Evolutionary conservation across 2,888 invertebrate genomes (phyloP).

Genomic region (Ecdyonurus torrentis): DNA sequence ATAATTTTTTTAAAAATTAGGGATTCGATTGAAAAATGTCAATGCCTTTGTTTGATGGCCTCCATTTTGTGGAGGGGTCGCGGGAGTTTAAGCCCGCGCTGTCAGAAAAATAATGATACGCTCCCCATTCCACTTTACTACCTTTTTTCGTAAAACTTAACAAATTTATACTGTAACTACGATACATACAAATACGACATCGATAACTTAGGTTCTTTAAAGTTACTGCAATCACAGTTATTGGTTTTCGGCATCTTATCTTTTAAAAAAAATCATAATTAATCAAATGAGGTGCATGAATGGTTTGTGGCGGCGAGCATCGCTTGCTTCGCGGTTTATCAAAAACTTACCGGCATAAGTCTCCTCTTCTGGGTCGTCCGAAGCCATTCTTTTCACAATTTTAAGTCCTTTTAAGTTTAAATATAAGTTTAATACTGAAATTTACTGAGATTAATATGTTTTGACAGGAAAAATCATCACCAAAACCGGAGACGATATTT

Average conservation of each 20-base stretch:
- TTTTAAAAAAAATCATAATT: background rate
- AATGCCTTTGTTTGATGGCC: slow-evolving; percentile 61
- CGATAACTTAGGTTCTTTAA: background rate
- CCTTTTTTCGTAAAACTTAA: slow-evolving; percentile 13
- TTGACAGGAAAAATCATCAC: slow-evolving; percentile 2
- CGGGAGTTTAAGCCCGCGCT: slow-evolving; percentile 41
- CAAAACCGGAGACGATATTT: slow-evolving; percentile 4
- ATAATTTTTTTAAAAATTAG: too few relatives aligned
- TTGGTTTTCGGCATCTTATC: background rate
- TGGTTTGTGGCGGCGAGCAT: background rate
- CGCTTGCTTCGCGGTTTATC: slow-evolving; percentile 8
- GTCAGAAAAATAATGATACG: slow-evolving; percentile 35
- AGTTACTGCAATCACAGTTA: background rate
- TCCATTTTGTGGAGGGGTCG: slow-evolving; percentile 65
- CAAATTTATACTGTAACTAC: slow-evolving; percentile 7
- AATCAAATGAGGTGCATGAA: background rate
- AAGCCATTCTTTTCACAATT: slow-evolving; percentile 42
- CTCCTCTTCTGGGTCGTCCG: slow-evolving; percentile 76
- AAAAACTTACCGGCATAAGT: slow-evolving; percentile 63
- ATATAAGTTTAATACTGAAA: slow-evolving; percentile 4
- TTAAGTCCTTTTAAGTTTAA: background rate
- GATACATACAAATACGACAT: background rate
- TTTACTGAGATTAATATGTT: background rate
- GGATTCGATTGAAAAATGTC: slow-evolving; percentile 22
- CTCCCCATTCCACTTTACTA: slow-evolving; percentile 20